Evolutionary conservation across 1,140 invertebrate genomes (phyloP).

Genomic region (Anoplolepis gracilipes): DNA sequence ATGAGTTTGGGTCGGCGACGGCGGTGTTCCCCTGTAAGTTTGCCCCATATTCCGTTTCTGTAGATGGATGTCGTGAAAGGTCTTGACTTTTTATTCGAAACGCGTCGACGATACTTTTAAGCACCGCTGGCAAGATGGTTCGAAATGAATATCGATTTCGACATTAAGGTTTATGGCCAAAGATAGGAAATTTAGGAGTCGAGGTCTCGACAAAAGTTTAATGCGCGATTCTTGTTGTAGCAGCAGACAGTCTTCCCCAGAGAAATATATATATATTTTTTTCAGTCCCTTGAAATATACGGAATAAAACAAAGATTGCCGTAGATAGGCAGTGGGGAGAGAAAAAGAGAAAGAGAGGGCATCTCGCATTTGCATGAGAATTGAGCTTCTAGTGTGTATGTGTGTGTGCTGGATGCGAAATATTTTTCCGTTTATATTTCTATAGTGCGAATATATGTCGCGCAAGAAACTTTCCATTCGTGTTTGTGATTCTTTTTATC

Average conservation of each 20-base stretch:
- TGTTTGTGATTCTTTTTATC: neutral
- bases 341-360: neutral
- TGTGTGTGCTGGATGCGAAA: conserved; percentile 42
- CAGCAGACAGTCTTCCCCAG: conserved; percentile 9
- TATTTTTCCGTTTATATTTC: conserved; percentile 56
- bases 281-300: conserved; percentile 37
- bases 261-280: conserved; percentile 11
- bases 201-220: conserved; percentile 62
- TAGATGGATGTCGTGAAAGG: neutral
- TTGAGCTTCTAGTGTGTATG: conserved; percentile 41
- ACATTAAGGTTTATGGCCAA: conserved; percentile 38
- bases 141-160: conserved; percentile 66
- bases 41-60: conserved; percentile 30
- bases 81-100: conserved; percentile 48
- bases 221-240: conserved; percentile 52
- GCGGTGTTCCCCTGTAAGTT: conserved; percentile 10
- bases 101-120: conserved; percentile 36
- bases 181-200: conserved; percentile 53
- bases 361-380: conserved; percentile 62
- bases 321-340: neutral
- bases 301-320: conserved; percentile 50
- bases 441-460: neutral
- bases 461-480: neutral
- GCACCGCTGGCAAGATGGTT: neutral
- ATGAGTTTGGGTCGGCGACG: conserved; percentile 20